Evolutionary conservation across 2,113 vertebrate species (phyloP), one percentile per base, ranked within the genome.

Genomic region (Hypomesus transpacificus): DNA sequence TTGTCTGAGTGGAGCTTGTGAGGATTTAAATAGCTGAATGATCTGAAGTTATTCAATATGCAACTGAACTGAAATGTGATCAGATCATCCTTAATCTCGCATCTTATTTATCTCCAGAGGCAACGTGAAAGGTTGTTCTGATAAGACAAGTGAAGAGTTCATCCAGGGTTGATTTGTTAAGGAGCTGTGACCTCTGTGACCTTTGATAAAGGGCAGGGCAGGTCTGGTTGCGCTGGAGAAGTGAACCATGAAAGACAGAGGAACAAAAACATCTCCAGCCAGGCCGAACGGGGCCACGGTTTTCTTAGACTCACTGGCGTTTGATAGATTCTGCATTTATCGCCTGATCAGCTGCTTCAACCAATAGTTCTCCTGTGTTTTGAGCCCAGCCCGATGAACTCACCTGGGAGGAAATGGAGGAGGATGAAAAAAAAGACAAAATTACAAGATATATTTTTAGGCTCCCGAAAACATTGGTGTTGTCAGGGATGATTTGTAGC

Each of bases 311-410:
- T 80, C 69, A 58, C 14, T 22, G 4, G 59, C 66, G 21, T 76
- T 77, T 71, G 75, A 61, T 82, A 70, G 62, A 62, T 71, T 73
- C 75, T 68, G 72, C 64, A 62, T 82, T 85, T 85, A 82, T 87
- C 81, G 69, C 82, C 81, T 74, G 75, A 86, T 86, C 88, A 85
- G 79, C 80, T 82, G 75, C 81, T 78, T 80, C 77, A 78, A 34
- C 21, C 76, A 82, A 85, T 81, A 80, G 76, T 80, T 82, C 82
- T 75, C 81, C 50, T 51, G 79, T 74, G 83, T 67, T 82, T 80
- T 64, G 39, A 77, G 57, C 68, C 72, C 74, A 86, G 81, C 73
- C 85, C 73, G 79, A 78, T 78, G 76, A 78, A 79, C 53, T 31
- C 62, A 61, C 76, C 65, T 31, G 18, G 22, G 59, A 70, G 54